These are phyloP conservation scores for Arctopsyche grandis DNA, from an alignment of 1,140 invertebrate genomes.

Conservation along the genomic window DNA sequence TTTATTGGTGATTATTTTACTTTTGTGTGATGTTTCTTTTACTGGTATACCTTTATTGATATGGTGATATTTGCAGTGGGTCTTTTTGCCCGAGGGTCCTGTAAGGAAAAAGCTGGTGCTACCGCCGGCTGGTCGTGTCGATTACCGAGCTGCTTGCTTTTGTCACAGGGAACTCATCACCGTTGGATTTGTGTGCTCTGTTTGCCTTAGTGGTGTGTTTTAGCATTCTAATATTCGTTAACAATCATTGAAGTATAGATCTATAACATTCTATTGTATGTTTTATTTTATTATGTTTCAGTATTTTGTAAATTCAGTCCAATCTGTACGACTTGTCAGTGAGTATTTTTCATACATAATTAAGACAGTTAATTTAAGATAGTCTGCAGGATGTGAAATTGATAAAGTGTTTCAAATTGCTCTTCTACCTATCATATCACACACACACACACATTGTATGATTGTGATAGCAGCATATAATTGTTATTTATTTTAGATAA, in stretches of 20 bases:
- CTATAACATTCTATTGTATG: constrained; percentile 41
- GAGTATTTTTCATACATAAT: constrained; percentile 65
- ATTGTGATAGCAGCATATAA: background rate
- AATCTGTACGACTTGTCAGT: constrained; percentile 97
- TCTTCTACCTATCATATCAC: background rate
- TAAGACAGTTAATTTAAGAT: background rate
- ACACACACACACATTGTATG: too few relatives aligned
- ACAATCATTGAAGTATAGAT: background rate
- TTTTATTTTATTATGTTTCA: constrained; percentile 67
- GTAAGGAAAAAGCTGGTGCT: constrained; percentile 85
- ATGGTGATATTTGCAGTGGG: constrained; percentile 77
- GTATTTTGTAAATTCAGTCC: constrained; percentile 98
- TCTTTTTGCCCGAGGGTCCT: constrained; percentile 88
- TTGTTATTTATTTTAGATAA: background rate
- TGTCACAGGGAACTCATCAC: constrained; percentile 97
- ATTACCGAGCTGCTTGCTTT: constrained; percentile 97
- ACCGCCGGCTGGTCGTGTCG: constrained; percentile 90
- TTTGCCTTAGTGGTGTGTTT: constrained; percentile 92
- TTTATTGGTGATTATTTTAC: constrained; percentile 73
- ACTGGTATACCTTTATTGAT: constrained; percentile 31
- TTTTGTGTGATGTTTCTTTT: constrained; percentile 36
- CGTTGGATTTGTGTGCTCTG: constrained; percentile 96
- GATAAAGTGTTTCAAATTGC: background rate
- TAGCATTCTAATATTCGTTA: background rate
- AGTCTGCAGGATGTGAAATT: background rate